Percentiles rank a stretch among this genome's conserved stretches.
Evolutionary conservation across 2,113 vertebrate genomes (phyloP).

Genomic region (Haemorhous mexicanus): DNA sequence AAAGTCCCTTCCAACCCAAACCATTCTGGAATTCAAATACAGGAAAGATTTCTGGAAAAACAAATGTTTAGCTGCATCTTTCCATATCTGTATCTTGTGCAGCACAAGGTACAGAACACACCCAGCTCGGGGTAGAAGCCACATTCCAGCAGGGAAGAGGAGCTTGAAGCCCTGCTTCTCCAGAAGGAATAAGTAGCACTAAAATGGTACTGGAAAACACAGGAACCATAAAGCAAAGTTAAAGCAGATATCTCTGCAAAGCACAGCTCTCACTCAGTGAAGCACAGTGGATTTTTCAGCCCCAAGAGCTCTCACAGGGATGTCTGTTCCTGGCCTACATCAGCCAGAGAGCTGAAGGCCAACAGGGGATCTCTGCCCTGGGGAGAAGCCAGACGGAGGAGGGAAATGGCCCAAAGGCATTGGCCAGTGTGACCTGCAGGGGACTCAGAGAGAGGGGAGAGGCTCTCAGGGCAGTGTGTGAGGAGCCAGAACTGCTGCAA

Average conservation of each 20-base stretch:
- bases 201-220: neutral
- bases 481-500: neutral
- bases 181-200: neutral
- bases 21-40: neutral
- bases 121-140: neutral
- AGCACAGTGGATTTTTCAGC: neutral
- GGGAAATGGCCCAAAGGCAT: neutral
- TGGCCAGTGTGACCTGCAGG: neutral
- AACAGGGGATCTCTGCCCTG: neutral
- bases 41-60: neutral
- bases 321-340: fast-evolving
- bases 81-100: neutral
- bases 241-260: neutral
- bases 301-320: neutral
- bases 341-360: neutral
- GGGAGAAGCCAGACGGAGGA: fast-evolving
- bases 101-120: fast-evolving
- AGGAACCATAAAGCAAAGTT: neutral
- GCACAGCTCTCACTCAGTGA: neutral
- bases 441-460: neutral
- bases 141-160: neutral
- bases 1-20: neutral
- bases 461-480: neutral
- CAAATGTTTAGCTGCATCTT: neutral
- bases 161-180: neutral